Evolutionary conservation across 2,888 invertebrate genomes (phyloP).

Genomic region (Galeopsomyia nigrocyanea): DNA sequence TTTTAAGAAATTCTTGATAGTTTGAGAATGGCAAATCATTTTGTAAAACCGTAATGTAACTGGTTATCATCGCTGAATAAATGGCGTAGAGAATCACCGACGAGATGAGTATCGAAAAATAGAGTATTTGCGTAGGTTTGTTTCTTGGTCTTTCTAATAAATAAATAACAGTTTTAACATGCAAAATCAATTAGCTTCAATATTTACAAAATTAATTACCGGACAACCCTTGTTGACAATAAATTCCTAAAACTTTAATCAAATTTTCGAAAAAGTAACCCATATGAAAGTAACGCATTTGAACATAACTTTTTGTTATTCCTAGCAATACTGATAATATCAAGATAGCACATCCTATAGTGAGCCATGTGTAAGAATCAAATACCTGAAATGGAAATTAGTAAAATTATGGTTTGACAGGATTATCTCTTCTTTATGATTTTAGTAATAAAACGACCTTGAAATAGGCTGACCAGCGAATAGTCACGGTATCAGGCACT

Average conservation of each 20-base stretch:
- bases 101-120: conserved; percentile 8
- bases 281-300: background rate
- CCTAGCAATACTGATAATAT: background rate
- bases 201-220: conserved; percentile 7
- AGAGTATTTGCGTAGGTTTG: background rate
- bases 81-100: conserved; percentile 16
- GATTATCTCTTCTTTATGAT: no score
- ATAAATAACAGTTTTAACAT: background rate
- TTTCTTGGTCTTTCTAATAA: background rate
- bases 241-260: conserved; percentile 11
- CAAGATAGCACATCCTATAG: background rate
- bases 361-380: background rate
- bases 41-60: conserved; percentile 16
- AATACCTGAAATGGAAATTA: conserved; percentile 8
- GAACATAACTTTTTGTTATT: background rate
- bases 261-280: conserved; percentile 13
- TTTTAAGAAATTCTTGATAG: conserved; percentile 11
- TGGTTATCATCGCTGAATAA: conserved; percentile 23
- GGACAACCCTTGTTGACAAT: conserved; percentile 15
- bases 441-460: background rate
- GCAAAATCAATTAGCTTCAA: background rate
- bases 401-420: no score
- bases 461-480: conserved; percentile 22
- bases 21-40: conserved; percentile 11
- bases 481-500: background rate